Evolutionary conservation across 2,113 vertebrate species (phyloP), one percentile per base, ranked within the genome.

Genomic region (Uria aalge): DNA sequence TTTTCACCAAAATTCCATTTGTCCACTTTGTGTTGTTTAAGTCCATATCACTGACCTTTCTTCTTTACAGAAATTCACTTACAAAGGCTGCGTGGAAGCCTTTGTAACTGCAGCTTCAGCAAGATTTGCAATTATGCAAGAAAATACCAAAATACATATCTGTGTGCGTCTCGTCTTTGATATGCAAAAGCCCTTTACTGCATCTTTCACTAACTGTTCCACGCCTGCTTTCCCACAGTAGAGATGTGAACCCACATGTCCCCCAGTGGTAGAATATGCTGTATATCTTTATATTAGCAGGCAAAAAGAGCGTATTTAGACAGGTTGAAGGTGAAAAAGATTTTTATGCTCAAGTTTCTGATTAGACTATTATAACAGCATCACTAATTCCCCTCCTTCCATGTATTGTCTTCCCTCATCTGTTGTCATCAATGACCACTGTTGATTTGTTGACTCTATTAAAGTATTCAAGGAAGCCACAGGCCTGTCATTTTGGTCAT

Each of bases 401-500:
- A 74, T 90, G 91, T 95, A 95, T 95, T 95, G 92, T 96, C 62
- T 91, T 94, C 82, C 43, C 78, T 97, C 66, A 76, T 79, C 74
- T 88, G 82, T 97, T 98, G 95, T 97, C 92, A 91, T 87, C 94
- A 74, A 84, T 91, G 92, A 95, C 96, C 63, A 90, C 86, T 96
- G 85, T 91, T 96, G 85, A 96, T 96, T 98, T 96, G 88, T 90
- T 97, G 90, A 97, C 83, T 97, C 93, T 94, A 94, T 97, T 95
- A 94, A 95, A 92, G 83, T 75, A 88, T 89, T 91, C 90, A 97
- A 97, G 96, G 79, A 94, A 96, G 75, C 89, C 91, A 90, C 84
- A 97, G 90, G 85, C 92, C 91, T 95, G 97, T 97, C 97, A 95
- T 79, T 97, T 97, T 97, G 91, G 94, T 96, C 95, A 95, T 96